Base-by-base conservation (phyloP, 2,113 vertebrate genomes). In the Seriola dumerili region DNA sequence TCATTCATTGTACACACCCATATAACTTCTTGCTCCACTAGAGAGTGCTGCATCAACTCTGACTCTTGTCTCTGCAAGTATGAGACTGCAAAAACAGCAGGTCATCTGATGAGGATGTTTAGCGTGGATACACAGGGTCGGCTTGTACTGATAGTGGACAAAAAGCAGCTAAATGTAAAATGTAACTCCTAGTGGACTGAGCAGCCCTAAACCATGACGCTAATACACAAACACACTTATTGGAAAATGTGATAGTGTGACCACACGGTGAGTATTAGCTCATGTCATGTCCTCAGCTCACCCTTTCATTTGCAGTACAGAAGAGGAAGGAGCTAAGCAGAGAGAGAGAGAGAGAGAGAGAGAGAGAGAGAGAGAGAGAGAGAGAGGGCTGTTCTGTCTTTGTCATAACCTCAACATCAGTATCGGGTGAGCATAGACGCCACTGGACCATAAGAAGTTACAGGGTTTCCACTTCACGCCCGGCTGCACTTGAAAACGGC, bases 71-170 rank as follows among this genome's bases (percentile, higher is more conserved):
- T 29, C 44, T 23, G 52, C 63, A 19, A 70, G 54, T 29, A 82
- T 83, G 79, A 91, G 40, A 57, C 79, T 81, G 83, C 86, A 90
- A 72, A 88, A 91, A 65, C 82, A 82, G 57, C 71, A 64, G 42
- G 55, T 80, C 78, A 72, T 78, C 52, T 38, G 36, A 87, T 88
- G 68, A 85, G 61, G 75, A 76, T 44, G 46, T 78, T 82, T 61
- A 59, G 38, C 77, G 78, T 50, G n/a, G 61, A 77, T 36, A 69
- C 63, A 72, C 71, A 67, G 4, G 25, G 21, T 3, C 50, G 8
- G 16, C 57, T 82, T 63, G 19, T 25, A 34, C 11, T 66, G 50
- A 72, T 52, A 61, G 19, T 21, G 23, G 63, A 64, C 12, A 72
- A 54, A 76, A 62, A 83, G 23, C 25, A 85, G 77, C 64, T 72